These are phyloP conservation scores for Trematomus bernacchii DNA, from an alignment of 2,797 vertebrate genomes.

Conservation along the genomic window DNA sequence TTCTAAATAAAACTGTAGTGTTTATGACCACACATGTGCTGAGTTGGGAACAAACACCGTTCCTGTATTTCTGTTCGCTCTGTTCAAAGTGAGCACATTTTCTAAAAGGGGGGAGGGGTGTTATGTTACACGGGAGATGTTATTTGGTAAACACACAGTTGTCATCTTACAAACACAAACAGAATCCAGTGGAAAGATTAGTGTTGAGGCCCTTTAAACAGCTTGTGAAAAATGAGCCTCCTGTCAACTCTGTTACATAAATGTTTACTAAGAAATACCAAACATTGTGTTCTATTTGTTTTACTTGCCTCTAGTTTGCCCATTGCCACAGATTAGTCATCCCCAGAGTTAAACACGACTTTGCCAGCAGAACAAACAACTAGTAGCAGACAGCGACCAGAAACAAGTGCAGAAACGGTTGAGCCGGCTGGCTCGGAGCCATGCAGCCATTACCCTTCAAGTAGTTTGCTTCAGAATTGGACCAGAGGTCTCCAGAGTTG, in stretches of 20 bases:
- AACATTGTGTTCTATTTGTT: slow-evolving; percentile 83
- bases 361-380: slow-evolving; percentile 79
- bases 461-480: slow-evolving; percentile 74
- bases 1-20: slow-evolving; percentile 5
- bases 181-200: slow-evolving; percentile 75
- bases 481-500: slow-evolving; percentile 73
- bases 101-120: slow-evolving; percentile 14
- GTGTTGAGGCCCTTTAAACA: slow-evolving; percentile 66
- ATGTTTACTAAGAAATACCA: slow-evolving; percentile 83
- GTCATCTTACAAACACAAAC: slow-evolving; percentile 76
- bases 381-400: slow-evolving; percentile 81
- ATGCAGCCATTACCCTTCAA: slow-evolving; percentile 79
- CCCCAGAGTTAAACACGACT: slow-evolving; percentile 69
- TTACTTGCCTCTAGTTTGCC: slow-evolving; percentile 77
- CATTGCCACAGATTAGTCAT: slow-evolving; percentile 71
- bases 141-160: slow-evolving; percentile 76
- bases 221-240: slow-evolving; percentile 77
- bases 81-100: slow-evolving; percentile 56
- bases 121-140: slow-evolving; percentile 63
- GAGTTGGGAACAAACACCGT: slow-evolving; percentile 29
- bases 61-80: too few relatives aligned
- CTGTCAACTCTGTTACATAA: slow-evolving; percentile 74
- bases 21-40: not conserved
- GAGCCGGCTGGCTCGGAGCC: slow-evolving; percentile 71
- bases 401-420: slow-evolving; percentile 72